phyloP scores from a whole-genome alignment of 2,113 vertebrate species.

The Lepus americanus region DNA sequence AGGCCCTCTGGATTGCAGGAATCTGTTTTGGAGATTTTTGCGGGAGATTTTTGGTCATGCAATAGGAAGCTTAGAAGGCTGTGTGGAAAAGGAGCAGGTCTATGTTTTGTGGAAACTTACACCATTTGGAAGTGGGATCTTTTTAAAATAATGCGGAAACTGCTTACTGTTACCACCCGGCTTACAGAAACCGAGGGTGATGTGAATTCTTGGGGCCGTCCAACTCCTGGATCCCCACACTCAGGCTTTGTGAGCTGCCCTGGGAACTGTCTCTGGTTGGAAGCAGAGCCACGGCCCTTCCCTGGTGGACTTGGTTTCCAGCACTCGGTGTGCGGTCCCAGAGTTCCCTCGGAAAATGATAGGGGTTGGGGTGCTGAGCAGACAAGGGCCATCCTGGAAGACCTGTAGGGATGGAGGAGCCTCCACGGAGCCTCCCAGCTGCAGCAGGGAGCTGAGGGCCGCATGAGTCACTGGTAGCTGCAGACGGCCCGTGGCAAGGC shows the following conservation, averaged over 20 bases:
- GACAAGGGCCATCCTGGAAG: conserved; percentile 28
- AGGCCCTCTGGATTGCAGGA: neutral
- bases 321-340: neutral
- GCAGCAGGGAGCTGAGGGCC: neutral
- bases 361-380: neutral
- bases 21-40: neutral
- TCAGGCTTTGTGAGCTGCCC: neutral
- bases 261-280: neutral
- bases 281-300: neutral
- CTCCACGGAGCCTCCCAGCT: neutral
- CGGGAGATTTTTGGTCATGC: neutral
- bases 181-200: neutral
- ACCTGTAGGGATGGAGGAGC: neutral
- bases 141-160: neutral
- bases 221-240: neutral
- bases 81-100: neutral
- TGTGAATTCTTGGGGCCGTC: neutral
- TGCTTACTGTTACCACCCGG: neutral
- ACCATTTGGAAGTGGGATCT: neutral
- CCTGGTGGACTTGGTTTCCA: conserved; percentile 54
- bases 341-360: neutral
- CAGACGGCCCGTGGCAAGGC: conserved; percentile 20
- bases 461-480: conserved; percentile 44
- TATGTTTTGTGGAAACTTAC: conserved; percentile 5
- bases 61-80: neutral